phyloP scores from a whole-genome alignment of 2,797 vertebrate species.

The Cynodonichthys magdalenae region DNA sequence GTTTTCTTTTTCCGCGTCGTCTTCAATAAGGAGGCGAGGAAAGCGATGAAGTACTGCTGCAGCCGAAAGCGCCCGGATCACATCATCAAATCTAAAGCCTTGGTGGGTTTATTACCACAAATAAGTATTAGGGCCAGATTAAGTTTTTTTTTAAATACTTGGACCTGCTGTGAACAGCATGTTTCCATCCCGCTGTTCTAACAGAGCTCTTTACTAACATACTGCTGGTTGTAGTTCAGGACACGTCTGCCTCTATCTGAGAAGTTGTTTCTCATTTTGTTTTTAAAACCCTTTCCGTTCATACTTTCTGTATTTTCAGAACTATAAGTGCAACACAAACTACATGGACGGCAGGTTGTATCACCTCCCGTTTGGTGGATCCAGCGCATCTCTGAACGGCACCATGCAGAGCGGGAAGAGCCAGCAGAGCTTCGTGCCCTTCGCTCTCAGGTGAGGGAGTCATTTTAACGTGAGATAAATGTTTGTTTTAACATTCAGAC shows the following conservation, averaged over 20 bases:
- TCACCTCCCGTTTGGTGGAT: constrained; percentile 86
- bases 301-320: constrained; percentile 69
- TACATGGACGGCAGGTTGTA: constrained; percentile 86
- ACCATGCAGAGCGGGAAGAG: constrained; percentile 92
- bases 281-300: neutral
- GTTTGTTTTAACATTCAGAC: neutral
- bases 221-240: too few species aligned
- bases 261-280: neutral
- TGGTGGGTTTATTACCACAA: constrained; percentile 79
- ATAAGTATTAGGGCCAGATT: too few species aligned
- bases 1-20: constrained; percentile 91
- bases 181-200: too few species aligned
- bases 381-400: constrained; percentile 88
- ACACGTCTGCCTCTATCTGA: too few species aligned
- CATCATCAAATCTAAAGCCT: constrained; percentile 88
- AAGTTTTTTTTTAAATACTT: too few species aligned
- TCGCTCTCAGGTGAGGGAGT: constrained; percentile 85
- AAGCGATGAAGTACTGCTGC: constrained; percentile 87
- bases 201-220: too few species aligned
- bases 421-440: constrained; percentile 94
- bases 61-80: constrained; percentile 84
- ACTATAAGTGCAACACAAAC: constrained; percentile 84
- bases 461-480: neutral
- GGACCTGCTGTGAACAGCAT: too few species aligned
- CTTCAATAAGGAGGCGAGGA: constrained; percentile 90